These are phyloP conservation scores for Amblyjoppa fuscipennis DNA, from an alignment of 2,888 invertebrate species.

Conservation along the genomic window DNA sequence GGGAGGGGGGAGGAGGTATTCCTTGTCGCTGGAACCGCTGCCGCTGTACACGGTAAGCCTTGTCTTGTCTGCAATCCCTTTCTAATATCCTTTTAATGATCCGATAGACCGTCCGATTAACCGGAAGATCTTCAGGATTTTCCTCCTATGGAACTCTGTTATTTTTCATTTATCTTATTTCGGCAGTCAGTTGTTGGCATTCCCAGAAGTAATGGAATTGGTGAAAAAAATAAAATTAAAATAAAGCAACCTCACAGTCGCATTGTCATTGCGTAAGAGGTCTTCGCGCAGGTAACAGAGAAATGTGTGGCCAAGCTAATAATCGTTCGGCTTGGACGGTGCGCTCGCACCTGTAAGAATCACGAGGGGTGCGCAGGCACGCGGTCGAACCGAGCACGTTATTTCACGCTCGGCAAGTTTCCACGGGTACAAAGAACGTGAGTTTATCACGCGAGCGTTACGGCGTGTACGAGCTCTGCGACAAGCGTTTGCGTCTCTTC, in stretches of 20 bases:
- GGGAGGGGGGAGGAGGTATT: background rate
- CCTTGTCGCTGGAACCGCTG: background rate
- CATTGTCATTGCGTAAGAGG: conserved; percentile 19
- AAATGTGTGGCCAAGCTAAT: conserved; percentile 21
- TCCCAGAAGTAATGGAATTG: background rate
- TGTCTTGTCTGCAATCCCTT: conserved; percentile 8
- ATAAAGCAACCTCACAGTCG: background rate
- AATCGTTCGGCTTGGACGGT: background rate
- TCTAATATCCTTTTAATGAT: conserved; percentile 44
- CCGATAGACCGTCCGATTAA: background rate
- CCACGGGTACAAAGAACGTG: conserved; percentile 33
- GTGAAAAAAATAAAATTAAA: background rate
- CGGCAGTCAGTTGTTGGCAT: too few species aligned
- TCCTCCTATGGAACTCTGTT: background rate
- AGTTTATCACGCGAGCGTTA: conserved; percentile 40
- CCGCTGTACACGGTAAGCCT: conserved; percentile 32
- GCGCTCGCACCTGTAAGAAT: conserved; percentile 29
- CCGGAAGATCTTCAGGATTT: conserved; percentile 20
- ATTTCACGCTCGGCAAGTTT: conserved; percentile 72
- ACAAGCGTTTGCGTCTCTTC: conserved; percentile 31
- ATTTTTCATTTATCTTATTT: too few species aligned
- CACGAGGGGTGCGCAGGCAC: background rate
- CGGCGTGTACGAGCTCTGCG: conserved; percentile 55
- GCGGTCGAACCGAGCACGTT: conserved; percentile 44
- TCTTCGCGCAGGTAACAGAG: conserved; percentile 2